Evolutionary conservation across 2,113 vertebrate genomes (phyloP).

Genomic region (Nibea albiflora): DNA sequence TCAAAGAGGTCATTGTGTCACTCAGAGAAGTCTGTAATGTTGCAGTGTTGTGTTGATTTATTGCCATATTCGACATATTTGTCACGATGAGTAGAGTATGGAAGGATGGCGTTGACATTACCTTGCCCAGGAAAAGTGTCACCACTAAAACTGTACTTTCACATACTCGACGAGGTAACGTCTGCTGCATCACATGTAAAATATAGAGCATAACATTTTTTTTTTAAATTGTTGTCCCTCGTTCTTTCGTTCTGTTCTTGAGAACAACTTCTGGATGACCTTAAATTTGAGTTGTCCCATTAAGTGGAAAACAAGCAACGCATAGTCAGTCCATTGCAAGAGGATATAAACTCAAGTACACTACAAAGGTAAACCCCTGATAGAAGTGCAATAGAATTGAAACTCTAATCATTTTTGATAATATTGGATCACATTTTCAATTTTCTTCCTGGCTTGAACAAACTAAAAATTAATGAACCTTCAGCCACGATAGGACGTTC

Average conservation of each 20-base stretch:
- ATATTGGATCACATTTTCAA: conserved; percentile 20
- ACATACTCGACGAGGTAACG: neutral
- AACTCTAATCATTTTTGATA: conserved; percentile 4
- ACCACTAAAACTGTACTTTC: neutral
- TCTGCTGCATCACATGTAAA: neutral
- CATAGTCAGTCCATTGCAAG: neutral
- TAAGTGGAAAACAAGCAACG: neutral
- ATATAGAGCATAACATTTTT: neutral
- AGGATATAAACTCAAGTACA: neutral
- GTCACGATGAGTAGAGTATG: neutral
- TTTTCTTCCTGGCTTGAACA: conserved; percentile 10
- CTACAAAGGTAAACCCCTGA: neutral
- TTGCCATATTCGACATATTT: neutral
- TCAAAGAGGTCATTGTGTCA: conserved; percentile 47
- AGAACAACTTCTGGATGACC: neutral
- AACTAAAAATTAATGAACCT: conserved; percentile 12
- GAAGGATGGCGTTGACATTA: neutral
- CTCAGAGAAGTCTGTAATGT: conserved; percentile 4
- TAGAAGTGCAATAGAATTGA: neutral
- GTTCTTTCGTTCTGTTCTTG: neutral
- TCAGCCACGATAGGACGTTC: neutral
- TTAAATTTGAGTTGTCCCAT: neutral
- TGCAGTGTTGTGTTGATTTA: conserved; percentile 10
- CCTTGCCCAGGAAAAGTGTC: neutral
- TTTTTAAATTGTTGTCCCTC: neutral